Evolutionary conservation across 2,888 invertebrate species (phyloP).

Genomic region (Cerastoderma edule): DNA sequence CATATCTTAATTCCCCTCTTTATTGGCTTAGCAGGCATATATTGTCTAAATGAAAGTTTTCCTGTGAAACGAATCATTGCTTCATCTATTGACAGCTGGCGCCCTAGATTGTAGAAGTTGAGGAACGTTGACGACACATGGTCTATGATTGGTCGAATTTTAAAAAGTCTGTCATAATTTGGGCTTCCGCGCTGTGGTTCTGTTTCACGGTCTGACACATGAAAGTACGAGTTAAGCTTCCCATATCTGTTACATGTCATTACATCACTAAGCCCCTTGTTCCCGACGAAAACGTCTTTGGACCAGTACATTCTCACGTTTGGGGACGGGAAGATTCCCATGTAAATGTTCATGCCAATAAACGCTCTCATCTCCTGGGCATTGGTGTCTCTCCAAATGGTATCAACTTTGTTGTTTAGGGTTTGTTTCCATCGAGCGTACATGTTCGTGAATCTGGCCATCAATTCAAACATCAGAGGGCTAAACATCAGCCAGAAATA

Average conservation of each 20-base stretch:
- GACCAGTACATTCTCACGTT: slow-evolving; percentile 1
- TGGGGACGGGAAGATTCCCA: background rate
- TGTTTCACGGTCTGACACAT: background rate
- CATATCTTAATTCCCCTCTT: slow-evolving; percentile 51
- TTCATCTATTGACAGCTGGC: slow-evolving; percentile 45
- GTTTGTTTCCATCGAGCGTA: background rate
- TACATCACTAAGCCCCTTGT: background rate
- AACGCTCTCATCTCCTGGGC: slow-evolving; percentile 14
- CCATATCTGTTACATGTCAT: background rate
- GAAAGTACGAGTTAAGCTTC: background rate
- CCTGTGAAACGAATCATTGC: slow-evolving; percentile 42
- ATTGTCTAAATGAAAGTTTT: slow-evolving; percentile 42
- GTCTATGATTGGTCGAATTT: background rate
- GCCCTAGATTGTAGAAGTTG: too few species aligned
- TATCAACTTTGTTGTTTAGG: too few species aligned
- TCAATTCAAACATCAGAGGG: slow-evolving; percentile 2
- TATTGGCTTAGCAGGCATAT: slow-evolving; percentile 45
- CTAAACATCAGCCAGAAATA: slow-evolving; percentile 41
- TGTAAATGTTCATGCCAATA: slow-evolving; percentile 7
- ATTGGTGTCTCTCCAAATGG: too few species aligned
- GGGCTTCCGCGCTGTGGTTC: background rate
- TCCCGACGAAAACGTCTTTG: background rate
- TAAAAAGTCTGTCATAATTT: background rate
- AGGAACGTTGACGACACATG: too few species aligned
- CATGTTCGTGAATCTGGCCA: slow-evolving; percentile 1